Conservation (phyloP, 2,113 vertebrate species). For the Choloepus hoffmanni region DNA sequence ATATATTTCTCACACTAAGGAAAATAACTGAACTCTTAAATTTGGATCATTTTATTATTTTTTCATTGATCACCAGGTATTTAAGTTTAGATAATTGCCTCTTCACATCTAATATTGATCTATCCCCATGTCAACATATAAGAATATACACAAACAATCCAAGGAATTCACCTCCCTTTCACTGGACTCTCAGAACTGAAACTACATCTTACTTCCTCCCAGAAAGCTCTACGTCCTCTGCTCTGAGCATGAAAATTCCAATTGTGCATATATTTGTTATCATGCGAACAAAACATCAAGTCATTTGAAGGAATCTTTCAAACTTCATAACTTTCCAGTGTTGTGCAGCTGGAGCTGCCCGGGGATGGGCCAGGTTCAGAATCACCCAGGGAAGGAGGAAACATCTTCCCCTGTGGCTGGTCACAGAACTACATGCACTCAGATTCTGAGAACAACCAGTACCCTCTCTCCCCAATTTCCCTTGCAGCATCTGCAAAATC, state of each 20-base stretch:
- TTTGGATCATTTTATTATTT: background rate
- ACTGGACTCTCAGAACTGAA: background rate
- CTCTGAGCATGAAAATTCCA: background rate
- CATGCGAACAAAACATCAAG: background rate
- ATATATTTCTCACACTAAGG: background rate
- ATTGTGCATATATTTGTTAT: background rate
- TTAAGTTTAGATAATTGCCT: background rate
- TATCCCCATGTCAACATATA: background rate
- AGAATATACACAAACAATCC: background rate
- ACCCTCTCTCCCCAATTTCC: background rate
- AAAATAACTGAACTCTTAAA: background rate
- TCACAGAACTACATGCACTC: too few relatives aligned
- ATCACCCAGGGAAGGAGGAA: background rate
- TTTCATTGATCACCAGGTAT: background rate
- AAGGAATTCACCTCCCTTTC: background rate
- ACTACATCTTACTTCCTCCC: background rate
- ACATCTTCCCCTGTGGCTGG: background rate
- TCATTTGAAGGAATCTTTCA: background rate
- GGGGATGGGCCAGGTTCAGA: background rate
- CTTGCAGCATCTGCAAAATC: background rate
- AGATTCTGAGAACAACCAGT: background rate
- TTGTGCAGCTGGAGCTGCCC: background rate
- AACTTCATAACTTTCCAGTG: background rate
- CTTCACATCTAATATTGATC: background rate
- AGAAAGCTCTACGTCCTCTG: background rate